phyloP scores from a whole-genome alignment of 2,113 vertebrate genomes.

The Lepus timidus region DNA sequence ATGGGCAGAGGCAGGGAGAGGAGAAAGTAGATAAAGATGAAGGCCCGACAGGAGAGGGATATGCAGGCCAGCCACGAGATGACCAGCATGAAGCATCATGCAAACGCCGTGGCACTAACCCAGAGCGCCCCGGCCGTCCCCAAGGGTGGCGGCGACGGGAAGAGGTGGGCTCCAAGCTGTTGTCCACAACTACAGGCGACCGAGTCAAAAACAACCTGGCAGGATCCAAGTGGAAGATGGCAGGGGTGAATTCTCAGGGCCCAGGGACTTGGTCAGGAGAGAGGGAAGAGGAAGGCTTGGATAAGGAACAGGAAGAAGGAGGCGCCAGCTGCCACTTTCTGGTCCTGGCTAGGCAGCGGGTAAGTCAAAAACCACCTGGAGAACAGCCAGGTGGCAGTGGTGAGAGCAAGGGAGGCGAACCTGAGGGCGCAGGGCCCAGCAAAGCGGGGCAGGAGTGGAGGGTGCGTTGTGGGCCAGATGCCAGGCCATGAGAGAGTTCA shows the following conservation, averaged over 20 bases:
- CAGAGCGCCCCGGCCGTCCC: no score
- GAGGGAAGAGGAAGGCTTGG: neutral
- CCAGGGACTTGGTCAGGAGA: no score
- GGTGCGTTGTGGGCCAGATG: accelerated
- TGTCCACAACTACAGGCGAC: neutral
- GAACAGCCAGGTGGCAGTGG: neutral
- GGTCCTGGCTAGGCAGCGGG: no score
- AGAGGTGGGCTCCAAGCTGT: neutral
- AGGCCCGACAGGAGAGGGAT: neutral
- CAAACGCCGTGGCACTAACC: neutral
- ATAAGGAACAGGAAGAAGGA: neutral
- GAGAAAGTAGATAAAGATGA: neutral
- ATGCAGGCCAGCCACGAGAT: neutral
- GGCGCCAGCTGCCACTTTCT: no score
- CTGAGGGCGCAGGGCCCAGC: neutral
- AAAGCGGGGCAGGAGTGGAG: neutral
- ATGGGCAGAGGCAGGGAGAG: neutral
- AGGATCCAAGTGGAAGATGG: neutral
- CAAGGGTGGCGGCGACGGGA: neutral
- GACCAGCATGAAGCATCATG: neutral
- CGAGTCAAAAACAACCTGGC: neutral
- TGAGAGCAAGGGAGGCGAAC: neutral
- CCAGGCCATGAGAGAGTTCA: neutral
- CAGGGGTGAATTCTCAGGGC: neutral
- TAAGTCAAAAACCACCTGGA: neutral